Evolutionary conservation across 2,888 invertebrate species (phyloP).

Genomic region (Coelinius sp.): DNA sequence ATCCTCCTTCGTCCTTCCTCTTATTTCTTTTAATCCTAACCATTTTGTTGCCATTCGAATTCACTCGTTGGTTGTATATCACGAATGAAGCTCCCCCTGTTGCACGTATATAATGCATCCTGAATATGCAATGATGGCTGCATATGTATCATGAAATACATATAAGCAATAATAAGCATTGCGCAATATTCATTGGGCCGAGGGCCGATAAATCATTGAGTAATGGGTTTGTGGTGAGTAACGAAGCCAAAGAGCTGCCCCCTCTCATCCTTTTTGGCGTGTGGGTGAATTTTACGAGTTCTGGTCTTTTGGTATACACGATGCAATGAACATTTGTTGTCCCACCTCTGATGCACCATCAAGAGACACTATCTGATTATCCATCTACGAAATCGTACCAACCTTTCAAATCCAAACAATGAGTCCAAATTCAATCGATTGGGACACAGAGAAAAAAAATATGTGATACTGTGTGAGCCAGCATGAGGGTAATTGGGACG

Average conservation of each 20-base stretch:
- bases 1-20: background rate
- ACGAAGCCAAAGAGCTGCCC: conserved; percentile 23
- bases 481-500: conserved; percentile 65
- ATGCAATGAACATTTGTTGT: conserved; percentile 54
- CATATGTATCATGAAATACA: conserved; percentile 10
- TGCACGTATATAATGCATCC: conserved; percentile 10
- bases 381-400: conserved; percentile 39
- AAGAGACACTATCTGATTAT: conserved; percentile 31
- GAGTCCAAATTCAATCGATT: conserved; percentile 21
- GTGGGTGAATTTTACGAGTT: conserved; percentile 59
- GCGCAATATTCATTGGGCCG: conserved; percentile 56
- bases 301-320: conserved; percentile 6
- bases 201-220: conserved; percentile 54
- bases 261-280: conserved; percentile 28
- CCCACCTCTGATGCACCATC: conserved; percentile 44
- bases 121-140: conserved; percentile 18
- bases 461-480: conserved; percentile 26
- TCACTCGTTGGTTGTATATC: conserved; percentile 2
- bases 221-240: conserved; percentile 51
- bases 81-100: background rate
- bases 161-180: conserved; percentile 38
- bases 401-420: conserved; percentile 35
- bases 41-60: background rate
- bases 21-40: background rate
- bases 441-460: conserved; percentile 27